Conservation (phyloP, 2,888 invertebrate genomes). For the Melinaea marsaeus region DNA sequence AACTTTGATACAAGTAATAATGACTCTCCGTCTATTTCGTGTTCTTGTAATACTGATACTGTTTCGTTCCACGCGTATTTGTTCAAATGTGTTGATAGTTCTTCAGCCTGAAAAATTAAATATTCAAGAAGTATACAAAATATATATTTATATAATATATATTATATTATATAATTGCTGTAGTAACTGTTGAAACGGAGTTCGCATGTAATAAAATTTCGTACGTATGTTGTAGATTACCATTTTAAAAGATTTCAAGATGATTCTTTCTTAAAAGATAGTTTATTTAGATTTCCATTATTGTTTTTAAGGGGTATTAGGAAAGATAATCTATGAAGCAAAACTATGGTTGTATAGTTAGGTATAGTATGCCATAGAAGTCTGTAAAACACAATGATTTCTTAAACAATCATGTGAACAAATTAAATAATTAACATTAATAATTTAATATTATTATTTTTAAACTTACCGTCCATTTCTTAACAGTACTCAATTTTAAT, state of each 20-base stretch:
- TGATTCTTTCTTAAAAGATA: no score
- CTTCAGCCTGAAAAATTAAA: constrained; percentile 46
- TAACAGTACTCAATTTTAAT: constrained; percentile 44
- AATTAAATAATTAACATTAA: not conserved
- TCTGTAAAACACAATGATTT: not conserved
- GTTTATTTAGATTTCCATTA: no score
- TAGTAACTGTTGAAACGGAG: not conserved
- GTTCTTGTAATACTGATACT: constrained; percentile 54
- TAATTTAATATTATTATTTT: not conserved
- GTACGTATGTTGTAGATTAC: no score
- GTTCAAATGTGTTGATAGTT: constrained; percentile 48
- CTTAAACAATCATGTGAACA: not conserved
- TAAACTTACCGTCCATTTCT: constrained; percentile 62
- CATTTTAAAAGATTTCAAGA: no score
- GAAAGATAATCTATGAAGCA: no score
- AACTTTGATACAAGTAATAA: constrained; percentile 56
- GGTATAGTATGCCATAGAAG: no score
- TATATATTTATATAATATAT: not conserved
- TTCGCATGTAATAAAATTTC: no score
- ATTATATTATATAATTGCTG: not conserved
- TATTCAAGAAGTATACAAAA: not conserved
- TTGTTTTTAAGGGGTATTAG: no score
- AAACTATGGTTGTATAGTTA: no score
- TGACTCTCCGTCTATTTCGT: constrained; percentile 69
- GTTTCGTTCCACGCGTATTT: constrained; percentile 58